Evolutionary conservation across 2,888 invertebrate genomes (phyloP).

Genomic region (Dryomyza anilis): DNA sequence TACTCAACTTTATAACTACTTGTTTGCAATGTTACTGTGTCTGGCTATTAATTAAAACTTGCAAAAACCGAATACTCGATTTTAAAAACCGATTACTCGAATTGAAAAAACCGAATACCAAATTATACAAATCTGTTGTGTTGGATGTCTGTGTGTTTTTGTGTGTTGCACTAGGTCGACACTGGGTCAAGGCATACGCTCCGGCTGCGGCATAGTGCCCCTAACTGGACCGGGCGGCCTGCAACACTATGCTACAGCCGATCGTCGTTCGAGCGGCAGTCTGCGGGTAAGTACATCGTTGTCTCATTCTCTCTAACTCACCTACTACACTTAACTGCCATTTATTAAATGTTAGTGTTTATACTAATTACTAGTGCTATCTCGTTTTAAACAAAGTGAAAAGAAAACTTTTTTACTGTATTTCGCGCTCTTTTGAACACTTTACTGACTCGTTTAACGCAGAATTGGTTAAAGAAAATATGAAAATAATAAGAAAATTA

Average conservation of each 20-base stretch:
- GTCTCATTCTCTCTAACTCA: slow-evolving; percentile 19
- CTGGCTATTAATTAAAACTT: slow-evolving; percentile 2
- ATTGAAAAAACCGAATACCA: neutral
- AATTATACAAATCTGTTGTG: neutral
- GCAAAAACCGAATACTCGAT: neutral
- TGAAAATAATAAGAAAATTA: neutral
- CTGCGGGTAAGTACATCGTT: slow-evolving; percentile 56
- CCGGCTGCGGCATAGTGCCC: slow-evolving; percentile 61
- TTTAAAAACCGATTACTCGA: too few relatives aligned
- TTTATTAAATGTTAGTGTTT: slow-evolving; percentile 4
- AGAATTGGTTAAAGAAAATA: neutral
- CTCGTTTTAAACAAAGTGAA: neutral
- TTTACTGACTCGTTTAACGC: neutral
- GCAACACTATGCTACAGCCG: slow-evolving; percentile 61
- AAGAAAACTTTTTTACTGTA: too few relatives aligned
- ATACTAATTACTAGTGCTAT: neutral
- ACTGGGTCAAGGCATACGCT: slow-evolving; percentile 62
- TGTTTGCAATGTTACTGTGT: slow-evolving; percentile 17
- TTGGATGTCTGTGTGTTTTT: slow-evolving; percentile 9
- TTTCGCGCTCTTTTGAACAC: neutral
- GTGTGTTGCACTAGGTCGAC: slow-evolving; percentile 53
- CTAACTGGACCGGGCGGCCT: slow-evolving; percentile 61
- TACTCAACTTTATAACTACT: neutral
- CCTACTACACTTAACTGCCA: neutral
- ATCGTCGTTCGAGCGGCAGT: slow-evolving; percentile 60